Conservation (phyloP, 2,888 invertebrate genomes). For the Nephrotoma flavescens region DNA sequence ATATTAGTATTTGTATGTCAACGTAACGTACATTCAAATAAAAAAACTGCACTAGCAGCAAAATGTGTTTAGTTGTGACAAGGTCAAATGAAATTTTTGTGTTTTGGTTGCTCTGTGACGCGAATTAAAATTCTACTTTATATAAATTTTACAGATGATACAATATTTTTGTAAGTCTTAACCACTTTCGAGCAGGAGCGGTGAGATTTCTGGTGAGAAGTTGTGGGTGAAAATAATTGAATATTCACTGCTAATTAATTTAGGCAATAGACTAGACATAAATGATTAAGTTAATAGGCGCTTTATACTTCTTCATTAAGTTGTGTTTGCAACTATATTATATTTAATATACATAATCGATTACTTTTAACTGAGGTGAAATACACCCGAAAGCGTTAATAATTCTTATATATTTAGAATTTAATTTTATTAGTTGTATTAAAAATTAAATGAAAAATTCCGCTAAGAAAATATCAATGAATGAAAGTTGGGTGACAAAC, state of each 20-base stretch:
- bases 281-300: no score
- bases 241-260: no score
- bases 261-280: no score
- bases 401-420: neutral
- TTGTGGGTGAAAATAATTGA: neutral
- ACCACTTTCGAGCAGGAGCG: neutral
- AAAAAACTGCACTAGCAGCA: neutral
- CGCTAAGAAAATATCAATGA: neutral
- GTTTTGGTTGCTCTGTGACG: neutral
- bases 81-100: neutral
- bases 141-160: neutral
- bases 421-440: neutral
- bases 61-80: neutral
- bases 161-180: neutral
- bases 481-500: neutral
- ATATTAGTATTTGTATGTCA: neutral
- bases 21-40: neutral
- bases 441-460: neutral
- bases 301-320: neutral
- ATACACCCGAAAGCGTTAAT: neutral
- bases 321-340: neutral
- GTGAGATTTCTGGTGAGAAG: neutral
- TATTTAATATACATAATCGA: neutral
- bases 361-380: neutral
- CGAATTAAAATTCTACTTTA: neutral